Percentiles rank a stretch among this genome's conserved stretches.
These are phyloP conservation scores for Pyrrhia umbra DNA, from an alignment of 2,888 invertebrate genomes.

Conservation along the genomic window DNA sequence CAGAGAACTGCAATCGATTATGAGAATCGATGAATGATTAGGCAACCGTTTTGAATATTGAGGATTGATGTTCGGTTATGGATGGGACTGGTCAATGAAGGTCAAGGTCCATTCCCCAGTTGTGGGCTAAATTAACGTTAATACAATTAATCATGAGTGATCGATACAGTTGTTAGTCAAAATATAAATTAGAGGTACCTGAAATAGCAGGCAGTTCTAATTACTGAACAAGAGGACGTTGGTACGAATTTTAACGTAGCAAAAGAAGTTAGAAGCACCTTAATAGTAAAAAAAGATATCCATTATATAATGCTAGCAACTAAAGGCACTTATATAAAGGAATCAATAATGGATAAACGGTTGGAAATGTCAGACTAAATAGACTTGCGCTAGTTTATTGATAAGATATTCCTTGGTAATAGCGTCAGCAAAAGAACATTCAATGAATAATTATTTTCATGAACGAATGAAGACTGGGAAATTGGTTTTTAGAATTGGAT, in stretches of 20 bases:
- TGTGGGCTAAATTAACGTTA: background rate
- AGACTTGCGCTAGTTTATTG: conserved; percentile 12
- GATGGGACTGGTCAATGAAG: background rate
- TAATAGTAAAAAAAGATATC: background rate
- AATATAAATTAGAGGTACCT: background rate
- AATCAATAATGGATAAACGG: conserved; percentile 16
- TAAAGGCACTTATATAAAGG: background rate
- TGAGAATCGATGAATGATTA: conserved; percentile 40
- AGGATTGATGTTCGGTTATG: conserved; percentile 1
- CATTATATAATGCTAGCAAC: background rate
- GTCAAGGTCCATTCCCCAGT: background rate
- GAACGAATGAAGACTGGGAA: no score
- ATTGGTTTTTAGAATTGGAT: no score
- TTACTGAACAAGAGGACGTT: background rate
- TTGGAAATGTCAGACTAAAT: conserved; percentile 39
- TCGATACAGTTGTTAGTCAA: background rate
- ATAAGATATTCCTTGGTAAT: conserved; percentile 16
- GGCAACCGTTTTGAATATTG: conserved; percentile 31
- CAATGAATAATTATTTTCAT: no score
- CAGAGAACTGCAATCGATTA: conserved; percentile 39
- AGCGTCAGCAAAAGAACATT: background rate
- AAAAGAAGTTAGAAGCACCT: background rate
- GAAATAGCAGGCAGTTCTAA: background rate
- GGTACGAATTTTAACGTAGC: background rate
- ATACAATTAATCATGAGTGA: no score